Evolutionary conservation across 2,113 vertebrate genomes (phyloP).

Genomic region (Hippopotamus amphibius): DNA sequence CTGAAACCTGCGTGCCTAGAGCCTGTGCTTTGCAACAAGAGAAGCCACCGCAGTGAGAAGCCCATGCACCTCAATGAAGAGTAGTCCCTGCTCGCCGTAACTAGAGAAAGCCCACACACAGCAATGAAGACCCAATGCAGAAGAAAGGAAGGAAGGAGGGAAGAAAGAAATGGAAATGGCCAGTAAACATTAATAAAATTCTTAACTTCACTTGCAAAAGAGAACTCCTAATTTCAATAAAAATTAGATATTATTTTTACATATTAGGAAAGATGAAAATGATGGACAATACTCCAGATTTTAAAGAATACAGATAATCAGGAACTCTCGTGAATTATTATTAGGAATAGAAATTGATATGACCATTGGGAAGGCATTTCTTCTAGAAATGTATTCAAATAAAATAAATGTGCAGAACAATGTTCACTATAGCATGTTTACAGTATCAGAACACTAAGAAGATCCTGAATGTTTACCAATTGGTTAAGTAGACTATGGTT

Average conservation of each 20-base stretch:
- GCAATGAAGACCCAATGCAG: no score
- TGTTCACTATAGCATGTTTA: background rate
- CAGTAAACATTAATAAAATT: background rate
- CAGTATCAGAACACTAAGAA: background rate
- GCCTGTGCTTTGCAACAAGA: no score
- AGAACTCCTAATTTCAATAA: background rate
- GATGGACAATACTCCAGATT: background rate
- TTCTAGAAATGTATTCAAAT: conserved; percentile 16
- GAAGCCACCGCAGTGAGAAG: no score
- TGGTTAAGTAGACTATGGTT: background rate
- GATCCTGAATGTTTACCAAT: background rate
- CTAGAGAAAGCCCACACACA: no score
- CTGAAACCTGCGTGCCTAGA: no score
- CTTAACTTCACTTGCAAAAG: background rate
- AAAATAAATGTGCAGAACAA: background rate
- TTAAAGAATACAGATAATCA: background rate
- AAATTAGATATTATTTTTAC: conserved; percentile 27
- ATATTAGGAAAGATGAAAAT: conserved; percentile 34
- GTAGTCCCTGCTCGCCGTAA: no score
- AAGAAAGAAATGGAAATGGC: background rate
- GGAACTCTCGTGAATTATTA: background rate
- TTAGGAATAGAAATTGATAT: conserved; percentile 2
- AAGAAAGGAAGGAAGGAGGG: no score
- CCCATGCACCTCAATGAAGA: no score
- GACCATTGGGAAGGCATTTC: background rate